phyloP scores from a whole-genome alignment of 2,113 vertebrate genomes.

The Varanus komodoensis region DNA sequence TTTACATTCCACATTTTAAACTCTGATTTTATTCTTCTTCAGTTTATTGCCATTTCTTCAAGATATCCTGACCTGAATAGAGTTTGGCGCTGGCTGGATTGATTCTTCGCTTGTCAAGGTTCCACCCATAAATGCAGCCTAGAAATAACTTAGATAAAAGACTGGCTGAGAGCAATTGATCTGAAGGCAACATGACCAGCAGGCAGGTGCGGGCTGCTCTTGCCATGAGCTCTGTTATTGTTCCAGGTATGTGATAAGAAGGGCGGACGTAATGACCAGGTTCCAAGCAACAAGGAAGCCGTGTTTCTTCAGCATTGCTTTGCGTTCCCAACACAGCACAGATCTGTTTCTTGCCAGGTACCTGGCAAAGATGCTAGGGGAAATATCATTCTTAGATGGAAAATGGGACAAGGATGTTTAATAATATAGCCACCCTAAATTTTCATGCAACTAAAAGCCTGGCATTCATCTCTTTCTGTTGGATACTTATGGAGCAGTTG shows the following conservation, averaged over 20 bases:
- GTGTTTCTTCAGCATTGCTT: background rate
- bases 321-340: background rate
- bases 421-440: background rate
- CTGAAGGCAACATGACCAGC: background rate
- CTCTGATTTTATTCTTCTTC: background rate
- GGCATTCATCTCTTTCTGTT: conserved; percentile 31
- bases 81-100: background rate
- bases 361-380: background rate
- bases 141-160: background rate
- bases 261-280: background rate
- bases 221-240: background rate
- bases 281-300: background rate
- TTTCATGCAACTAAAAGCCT: background rate
- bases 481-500: background rate
- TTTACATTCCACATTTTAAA: background rate
- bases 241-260: background rate
- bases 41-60: background rate
- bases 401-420: background rate
- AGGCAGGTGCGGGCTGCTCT: background rate
- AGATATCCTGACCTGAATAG: background rate
- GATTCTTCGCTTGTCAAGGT: background rate
- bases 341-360: background rate
- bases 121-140: background rate
- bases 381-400: background rate
- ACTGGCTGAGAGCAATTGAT: background rate